Base-by-base conservation (phyloP, 2,797 vertebrate species). In the Pseudomugil gertrudae region DNA sequence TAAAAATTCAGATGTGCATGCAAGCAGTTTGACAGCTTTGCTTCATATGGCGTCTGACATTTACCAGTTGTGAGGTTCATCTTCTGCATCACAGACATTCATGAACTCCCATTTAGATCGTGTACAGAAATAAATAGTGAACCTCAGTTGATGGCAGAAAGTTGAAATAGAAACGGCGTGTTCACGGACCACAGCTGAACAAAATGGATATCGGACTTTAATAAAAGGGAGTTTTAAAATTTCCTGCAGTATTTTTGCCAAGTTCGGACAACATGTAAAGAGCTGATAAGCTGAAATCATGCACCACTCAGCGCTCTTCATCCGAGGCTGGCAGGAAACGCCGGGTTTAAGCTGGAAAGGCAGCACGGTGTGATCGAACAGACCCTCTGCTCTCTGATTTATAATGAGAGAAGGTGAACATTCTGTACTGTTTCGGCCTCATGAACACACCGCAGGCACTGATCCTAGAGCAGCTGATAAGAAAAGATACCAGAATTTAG, bases 301-400 rank as follows among this genome's bases (percentile, higher is more conserved):
- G 47, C 35, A 47, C 48, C 26, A 10, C 50, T 81, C 55, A 38
- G 48, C 58, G 51, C 57, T 59, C 68, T 38, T 76, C 19, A 11
- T 23, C 63, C 48, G 78, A 75, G 72, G 73, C 72, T 1, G 65
- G 73, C 62, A 29, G 57, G 53, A 57, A 69, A 83, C 23, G 53
- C 74, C 60, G 61, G 67, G 65, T 74, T 73, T 69, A 67, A 74
- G 81, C 84, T 80, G 69, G 84, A 87, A 91, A 92, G 91, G 90
- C 91, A 90, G 86, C 86, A 58, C 50, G 89, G 90, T 89, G 87
- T 38, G 58, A 78, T 78, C 60, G 26, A 56, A 82, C 78, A 76
- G 74, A 90, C 79, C 74, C 65, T 69, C 35, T 69, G 36, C 74
- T 72, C 61, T 80, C 17, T 17, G 51, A 64, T 74, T 66, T 21